Percentiles rank a stretch among this genome's conserved stretches.
Evolutionary conservation across 2,888 invertebrate species (phyloP).

Genomic region (Platycnemis pennipes): DNA sequence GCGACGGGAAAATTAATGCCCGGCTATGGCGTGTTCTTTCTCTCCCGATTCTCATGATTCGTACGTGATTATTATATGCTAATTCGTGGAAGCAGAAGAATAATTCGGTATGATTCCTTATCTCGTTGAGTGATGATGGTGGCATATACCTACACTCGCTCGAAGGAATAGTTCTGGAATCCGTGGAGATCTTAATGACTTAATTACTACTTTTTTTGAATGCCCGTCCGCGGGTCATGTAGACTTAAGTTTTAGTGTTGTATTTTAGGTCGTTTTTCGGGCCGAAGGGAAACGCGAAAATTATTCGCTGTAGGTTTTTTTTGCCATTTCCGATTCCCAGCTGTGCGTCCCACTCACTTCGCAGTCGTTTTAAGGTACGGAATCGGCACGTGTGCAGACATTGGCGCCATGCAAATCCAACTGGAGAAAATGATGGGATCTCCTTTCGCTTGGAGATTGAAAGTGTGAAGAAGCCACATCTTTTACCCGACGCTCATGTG

Average conservation of each 20-base stretch:
- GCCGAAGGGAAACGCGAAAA: background rate
- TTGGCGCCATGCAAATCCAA: background rate
- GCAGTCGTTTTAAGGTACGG: too few species aligned
- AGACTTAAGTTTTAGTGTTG: background rate
- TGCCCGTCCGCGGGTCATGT: background rate
- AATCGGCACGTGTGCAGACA: too few species aligned
- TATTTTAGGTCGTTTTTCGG: background rate
- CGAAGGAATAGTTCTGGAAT: background rate
- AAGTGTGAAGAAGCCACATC: background rate
- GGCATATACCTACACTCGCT: background rate
- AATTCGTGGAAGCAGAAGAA: background rate
- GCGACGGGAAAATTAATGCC: background rate
- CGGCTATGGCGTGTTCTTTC: background rate
- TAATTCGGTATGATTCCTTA: background rate
- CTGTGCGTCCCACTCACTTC: too few species aligned
- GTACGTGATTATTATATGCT: constrained; percentile 16
- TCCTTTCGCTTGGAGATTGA: background rate
- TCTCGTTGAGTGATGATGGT: background rate
- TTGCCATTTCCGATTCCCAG: too few species aligned
- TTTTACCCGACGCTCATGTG: background rate
- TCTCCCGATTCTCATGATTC: constrained; percentile 6
- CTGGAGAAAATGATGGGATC: background rate
- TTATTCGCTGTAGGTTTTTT: too few species aligned
- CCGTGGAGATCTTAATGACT: background rate
- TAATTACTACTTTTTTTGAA: background rate